Base-by-base conservation (phyloP, 2,113 vertebrate genomes). In the Notarius quadriscutis region DNA sequence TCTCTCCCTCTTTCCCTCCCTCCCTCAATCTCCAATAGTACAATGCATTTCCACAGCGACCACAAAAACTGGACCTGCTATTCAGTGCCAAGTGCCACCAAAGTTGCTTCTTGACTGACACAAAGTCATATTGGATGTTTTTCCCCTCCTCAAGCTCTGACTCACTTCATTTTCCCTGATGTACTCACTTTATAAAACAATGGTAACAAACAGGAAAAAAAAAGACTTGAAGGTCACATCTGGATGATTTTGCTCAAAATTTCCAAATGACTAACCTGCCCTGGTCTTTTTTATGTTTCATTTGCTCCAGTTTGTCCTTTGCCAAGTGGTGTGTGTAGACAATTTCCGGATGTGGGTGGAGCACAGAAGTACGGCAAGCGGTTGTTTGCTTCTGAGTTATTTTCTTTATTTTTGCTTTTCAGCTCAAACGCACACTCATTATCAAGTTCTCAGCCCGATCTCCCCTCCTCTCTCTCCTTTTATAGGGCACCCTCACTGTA, bases 241-340 rank as follows among this genome's bases (percentile, higher is more conserved):
- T 63, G 51, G 27, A 27, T 86, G 78, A 62, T 74, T 87, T 82
- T 57, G 55, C 48, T 41, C 17, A 41, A 60, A 81, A 87, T 60
- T 57, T 86, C 78, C 67, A 81, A 55, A 87, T 87, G 65, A 71
- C 79, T 87, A 87, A 71, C 72, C 50, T 58, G 62, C 51, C 17
- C 30, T 63, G 34, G 9, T 57, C 14, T 12, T 57, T 41, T 55
- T 58, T 57, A 11, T 75, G 20, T 51, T 63, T 51, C 2, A 63
- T 85, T 51, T 27, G 41, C 41, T 9, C n/a, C 60, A 18, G n/a
- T 41, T 80, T 86, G 50, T 57, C 18, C 48, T 79, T 20, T 25
- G 5, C 55, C 18, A 58, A 11, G 20, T 72, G 30, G 18, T 11
- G 5, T 69, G 67, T 86, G 41, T 41, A 4, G 3, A 41, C 41